Percentiles rank a stretch among this genome's conserved stretches.
Conservation (phyloP, 1,140 invertebrate genomes). For the Neodiprion pinetum region DNA sequence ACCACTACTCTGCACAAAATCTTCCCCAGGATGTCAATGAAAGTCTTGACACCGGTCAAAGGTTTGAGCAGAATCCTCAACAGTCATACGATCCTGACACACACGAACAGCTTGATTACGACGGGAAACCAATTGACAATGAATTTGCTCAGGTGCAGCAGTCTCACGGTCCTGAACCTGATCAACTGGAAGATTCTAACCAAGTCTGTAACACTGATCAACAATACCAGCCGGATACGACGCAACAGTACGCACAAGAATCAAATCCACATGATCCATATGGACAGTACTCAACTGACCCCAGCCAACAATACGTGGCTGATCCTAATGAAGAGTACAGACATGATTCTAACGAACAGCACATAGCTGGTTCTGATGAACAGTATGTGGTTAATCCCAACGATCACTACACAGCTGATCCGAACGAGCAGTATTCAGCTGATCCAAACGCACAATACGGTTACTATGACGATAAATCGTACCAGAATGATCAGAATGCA, state of each 20-base stretch:
- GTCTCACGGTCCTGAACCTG: not conserved
- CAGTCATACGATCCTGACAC: no score
- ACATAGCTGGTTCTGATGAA: conserved; percentile 24
- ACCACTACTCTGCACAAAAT: not conserved
- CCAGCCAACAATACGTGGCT: no score
- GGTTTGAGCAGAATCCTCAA: not conserved
- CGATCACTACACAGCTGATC: not conserved
- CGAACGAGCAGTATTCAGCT: not conserved
- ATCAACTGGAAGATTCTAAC: not conserved
- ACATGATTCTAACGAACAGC: conserved; percentile 20
- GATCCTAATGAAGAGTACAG: not conserved
- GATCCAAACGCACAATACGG: conserved; percentile 18
- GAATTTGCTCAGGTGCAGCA: not conserved
- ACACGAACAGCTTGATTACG: not conserved
- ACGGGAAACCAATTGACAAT: not conserved
- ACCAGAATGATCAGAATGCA: conserved; percentile 24
- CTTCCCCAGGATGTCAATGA: not conserved
- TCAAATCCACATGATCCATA: not conserved
- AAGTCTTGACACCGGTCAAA: not conserved
- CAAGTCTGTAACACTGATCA: not conserved
- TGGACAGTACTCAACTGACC: no score
- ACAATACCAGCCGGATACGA: not conserved
- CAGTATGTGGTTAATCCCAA: not conserved
- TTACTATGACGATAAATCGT: conserved; percentile 15
- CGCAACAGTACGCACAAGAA: not conserved